A percentile compares a stretch with the other conserved stretches of the same genome.
Evolutionary conservation across 2,113 vertebrate genomes (phyloP).

Genomic region (Megatriorchis doriae): DNA sequence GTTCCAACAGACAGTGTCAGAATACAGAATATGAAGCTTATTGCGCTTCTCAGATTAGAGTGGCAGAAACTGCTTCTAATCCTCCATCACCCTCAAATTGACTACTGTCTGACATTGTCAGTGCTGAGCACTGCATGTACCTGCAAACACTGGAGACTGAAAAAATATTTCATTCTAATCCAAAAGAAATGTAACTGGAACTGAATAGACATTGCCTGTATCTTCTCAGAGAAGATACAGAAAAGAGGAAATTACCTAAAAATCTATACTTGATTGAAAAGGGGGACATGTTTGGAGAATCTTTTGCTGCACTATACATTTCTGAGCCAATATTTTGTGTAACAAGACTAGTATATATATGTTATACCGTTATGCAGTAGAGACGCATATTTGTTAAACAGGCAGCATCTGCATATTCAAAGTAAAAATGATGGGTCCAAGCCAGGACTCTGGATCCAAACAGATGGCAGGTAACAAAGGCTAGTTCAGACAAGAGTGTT

Average conservation of each 20-base stretch:
- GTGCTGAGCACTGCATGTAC: not conserved
- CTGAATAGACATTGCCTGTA: not conserved
- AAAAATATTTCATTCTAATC: conserved; percentile 18
- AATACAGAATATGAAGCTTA: conserved; percentile 12
- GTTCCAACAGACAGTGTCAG: not conserved
- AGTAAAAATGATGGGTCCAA: not conserved
- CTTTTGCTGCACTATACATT: not conserved
- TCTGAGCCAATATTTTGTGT: not conserved
- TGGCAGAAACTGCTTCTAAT: conserved; percentile 35
- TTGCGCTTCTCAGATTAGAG: not conserved
- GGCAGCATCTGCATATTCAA: not conserved
- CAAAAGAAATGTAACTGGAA: not conserved
- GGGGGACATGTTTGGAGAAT: not conserved
- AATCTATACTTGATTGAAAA: not conserved
- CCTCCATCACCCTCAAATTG: conserved; percentile 25
- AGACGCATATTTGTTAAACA: not conserved
- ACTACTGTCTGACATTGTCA: conserved; percentile 18
- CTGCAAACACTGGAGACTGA: not conserved
- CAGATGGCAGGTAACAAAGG: conserved; percentile 10
- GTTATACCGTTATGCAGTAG: not conserved
- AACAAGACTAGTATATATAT: not conserved
- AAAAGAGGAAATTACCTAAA: not conserved
- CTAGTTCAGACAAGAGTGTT: not conserved
- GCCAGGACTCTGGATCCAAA: not conserved
- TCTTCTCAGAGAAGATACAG: not conserved